phyloP scores from a whole-genome alignment of 2,888 invertebrate species.

The Syritta pipiens region DNA sequence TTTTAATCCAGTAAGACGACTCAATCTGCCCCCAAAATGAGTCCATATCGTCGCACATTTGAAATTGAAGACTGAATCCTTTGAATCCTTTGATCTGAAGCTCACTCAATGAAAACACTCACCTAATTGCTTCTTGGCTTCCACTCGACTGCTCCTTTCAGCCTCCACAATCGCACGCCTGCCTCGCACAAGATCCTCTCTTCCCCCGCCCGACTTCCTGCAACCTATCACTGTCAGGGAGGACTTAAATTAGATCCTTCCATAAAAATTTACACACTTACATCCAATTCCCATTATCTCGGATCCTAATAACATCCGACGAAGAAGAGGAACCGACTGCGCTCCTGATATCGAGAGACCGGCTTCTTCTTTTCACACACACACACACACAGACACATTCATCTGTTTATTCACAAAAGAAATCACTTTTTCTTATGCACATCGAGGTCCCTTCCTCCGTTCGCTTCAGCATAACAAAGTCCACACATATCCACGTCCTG shows the following conservation, averaged over 20 bases:
- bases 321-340: conserved; percentile 10
- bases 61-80: no score
- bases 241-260: conserved; percentile 14
- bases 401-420: conserved; percentile 43
- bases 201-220: background rate
- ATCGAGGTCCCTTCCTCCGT: conserved; percentile 39
- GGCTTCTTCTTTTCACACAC: conserved; percentile 15
- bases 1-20: no score
- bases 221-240: background rate
- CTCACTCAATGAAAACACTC: no score
- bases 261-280: conserved; percentile 38
- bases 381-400: conserved; percentile 17
- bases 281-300: conserved; percentile 48
- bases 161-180: no score
- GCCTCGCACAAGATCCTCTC: no score
- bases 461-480: conserved; percentile 47
- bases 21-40: no score
- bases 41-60: no score
- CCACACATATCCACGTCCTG: conserved; percentile 9
- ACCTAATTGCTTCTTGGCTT: no score
- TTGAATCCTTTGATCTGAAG: no score
- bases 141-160: no score
- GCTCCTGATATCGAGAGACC: background rate
- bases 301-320: conserved; percentile 44
- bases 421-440: conserved; percentile 53